Base-by-base conservation (phyloP, 2,113 vertebrate species). In the Eclectus roratus region DNA sequence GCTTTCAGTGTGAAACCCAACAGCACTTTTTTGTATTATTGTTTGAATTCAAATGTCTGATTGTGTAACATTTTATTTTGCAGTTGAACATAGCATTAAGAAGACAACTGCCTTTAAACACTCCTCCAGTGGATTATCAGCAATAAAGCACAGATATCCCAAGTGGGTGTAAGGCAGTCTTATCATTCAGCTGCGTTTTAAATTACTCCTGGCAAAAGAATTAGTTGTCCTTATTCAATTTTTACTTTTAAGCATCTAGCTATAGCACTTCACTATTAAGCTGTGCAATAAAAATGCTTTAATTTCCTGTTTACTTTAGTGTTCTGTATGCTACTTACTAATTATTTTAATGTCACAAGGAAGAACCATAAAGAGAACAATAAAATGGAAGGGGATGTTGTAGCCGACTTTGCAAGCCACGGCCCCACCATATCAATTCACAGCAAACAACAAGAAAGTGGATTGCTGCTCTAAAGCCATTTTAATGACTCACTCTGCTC, bases 271-370 rank as follows among this genome's bases (percentile, higher is more conserved):
- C 71, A 86, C 69, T 65, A 60, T 80, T 88, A 96, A 91, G 49
- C 44, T 74, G 37, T 39, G 77, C 80, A 94, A 94, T 91, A 89
- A 94, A 84, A 77, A 63, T 50, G 41, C 81, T 94, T 96, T 94
- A 91, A 91, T 96, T 97, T 97, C 96, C 85, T 95, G 87, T 91
- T 94, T 96, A 74, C 88, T 95, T 94, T 52, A 68, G 58, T 82
- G 89, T 29, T 90, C 61, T 96, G 69, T 79, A 65, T 56, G 65
- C 46, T 66, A 74, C 85, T 96, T 93, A 90, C 93, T 94, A 96
- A 96, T 94, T 89, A 94, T 93, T 93, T 96, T 96, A 96, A 96
- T 86, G 52, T 83, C 80, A 82, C 94, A 94, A 5, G 0, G 82
- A 94, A 94, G 93, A 96, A 86, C 47, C 87, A 90, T 93, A 95